Evolutionary conservation across 2,113 vertebrate genomes (phyloP), one percentile per base, ranked within the genome.

Genomic region (Bolborhynchus lineola): DNA sequence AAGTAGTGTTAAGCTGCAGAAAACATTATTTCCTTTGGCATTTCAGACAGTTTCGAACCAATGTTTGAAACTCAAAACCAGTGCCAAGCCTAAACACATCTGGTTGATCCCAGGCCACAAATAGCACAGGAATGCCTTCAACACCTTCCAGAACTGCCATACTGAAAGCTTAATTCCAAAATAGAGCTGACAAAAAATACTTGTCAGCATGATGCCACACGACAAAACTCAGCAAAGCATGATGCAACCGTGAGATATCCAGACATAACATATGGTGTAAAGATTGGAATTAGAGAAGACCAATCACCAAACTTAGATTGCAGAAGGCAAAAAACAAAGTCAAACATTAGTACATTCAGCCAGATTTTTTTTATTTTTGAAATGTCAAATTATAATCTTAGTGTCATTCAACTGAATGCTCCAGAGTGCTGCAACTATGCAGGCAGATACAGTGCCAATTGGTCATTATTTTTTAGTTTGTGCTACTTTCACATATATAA

Each of bases 71-170:
- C 97, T 96, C 97, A 97, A 98, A 97, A 96, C 97, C 96, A 97
- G 87, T 95, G 97, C 98, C 98, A 98, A 98, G 97, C 98, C 97
- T 97, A 97, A 98, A 98, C 98, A 98, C 98, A 98, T 98, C 98
- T 98, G 98, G 98, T 97, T 98, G 98, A 98, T 98, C 98, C 97
- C 98, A 98, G 97, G 98, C 98, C 98, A 98, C 97, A 99, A 99
- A 99, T 99, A 99, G 98, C 98, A 96, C 96, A 97, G 98, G 98
- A 98, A 98, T 98, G 98, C 97, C 98, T 98, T 98, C 97, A 97
- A 98, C 99, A 98, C 98, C 98, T 99, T 98, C 98, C 98, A 98
- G 98, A 98, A 97, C 98, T 98, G 98, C 97, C 98, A 98, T 98
- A 97, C 98, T 98, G 97, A 97, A 98, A 98, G 97, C 97, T 98